Evolutionary conservation across 1,140 invertebrate species (phyloP).

Genomic region (Fragariocoptes setiger): DNA sequence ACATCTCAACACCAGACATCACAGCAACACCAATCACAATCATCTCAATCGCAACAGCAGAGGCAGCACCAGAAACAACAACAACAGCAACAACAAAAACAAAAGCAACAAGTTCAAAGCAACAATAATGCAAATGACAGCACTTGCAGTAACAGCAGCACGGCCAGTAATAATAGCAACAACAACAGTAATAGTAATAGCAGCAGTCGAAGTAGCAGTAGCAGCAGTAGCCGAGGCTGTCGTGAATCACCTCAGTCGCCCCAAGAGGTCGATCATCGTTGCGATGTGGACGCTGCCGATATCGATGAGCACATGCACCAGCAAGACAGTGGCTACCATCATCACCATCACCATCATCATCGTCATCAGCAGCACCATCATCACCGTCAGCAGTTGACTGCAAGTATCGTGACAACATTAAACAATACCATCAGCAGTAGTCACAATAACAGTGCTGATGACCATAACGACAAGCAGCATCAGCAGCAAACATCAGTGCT

Average conservation of each 20-base stretch:
- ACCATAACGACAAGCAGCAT: neutral
- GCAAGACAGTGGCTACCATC: neutral
- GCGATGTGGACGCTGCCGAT: neutral
- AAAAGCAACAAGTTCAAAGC: neutral
- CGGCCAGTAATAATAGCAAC: neutral
- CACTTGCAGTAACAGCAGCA: neutral
- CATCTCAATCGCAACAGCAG: neutral
- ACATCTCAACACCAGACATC: slow-evolving; percentile 21
- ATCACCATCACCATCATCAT: neutral
- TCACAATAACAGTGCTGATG: neutral
- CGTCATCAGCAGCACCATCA: neutral
- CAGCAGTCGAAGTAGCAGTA: neutral
- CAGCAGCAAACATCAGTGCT: neutral
- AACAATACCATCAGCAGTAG: neutral
- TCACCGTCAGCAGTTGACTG: neutral
- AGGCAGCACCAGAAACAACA: neutral
- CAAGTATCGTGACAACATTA: neutral
- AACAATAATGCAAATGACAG: neutral
- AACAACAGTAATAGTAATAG: neutral
- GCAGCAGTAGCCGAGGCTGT: neutral
- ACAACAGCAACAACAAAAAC: neutral
- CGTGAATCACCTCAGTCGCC: neutral
- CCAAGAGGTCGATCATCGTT: neutral
- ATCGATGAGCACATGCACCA: neutral
- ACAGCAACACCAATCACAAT: slow-evolving; percentile 12